Conservation (phyloP, 2,797 vertebrate genomes). For the Acropternis orthonyx region DNA sequence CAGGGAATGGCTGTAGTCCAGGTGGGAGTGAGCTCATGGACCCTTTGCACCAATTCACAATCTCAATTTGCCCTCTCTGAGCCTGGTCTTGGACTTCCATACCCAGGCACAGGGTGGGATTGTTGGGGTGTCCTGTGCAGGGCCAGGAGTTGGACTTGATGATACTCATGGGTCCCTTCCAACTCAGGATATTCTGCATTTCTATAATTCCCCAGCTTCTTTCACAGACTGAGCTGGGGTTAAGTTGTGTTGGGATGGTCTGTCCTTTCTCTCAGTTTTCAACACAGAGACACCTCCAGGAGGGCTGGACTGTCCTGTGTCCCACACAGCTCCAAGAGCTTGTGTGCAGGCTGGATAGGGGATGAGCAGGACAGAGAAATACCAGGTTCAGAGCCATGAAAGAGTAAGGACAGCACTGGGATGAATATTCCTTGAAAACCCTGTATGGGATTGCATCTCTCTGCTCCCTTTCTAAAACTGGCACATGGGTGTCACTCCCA, state of each 20-base stretch:
- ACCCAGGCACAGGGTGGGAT: neutral
- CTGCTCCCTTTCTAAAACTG: too few species aligned
- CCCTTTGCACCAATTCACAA: neutral
- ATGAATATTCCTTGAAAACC: too few species aligned
- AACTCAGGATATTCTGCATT: neutral
- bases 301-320: too few species aligned
- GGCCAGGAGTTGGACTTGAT: neutral
- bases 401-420: too few species aligned
- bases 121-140: neutral
- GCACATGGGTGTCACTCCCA: neutral
- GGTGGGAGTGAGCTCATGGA: neutral
- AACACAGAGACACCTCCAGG: too few species aligned
- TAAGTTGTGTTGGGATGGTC: too few species aligned
- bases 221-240: neutral
- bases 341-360: too few species aligned
- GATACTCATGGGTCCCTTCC: neutral
- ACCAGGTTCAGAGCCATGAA: too few species aligned
- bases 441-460: too few species aligned
- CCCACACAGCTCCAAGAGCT: too few species aligned
- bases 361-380: too few species aligned
- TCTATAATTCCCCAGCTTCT: neutral
- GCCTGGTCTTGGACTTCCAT: neutral
- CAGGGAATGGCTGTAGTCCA: neutral
- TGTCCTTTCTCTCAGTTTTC: too few species aligned
- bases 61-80: neutral